Conservation (phyloP, 2,797 vertebrate species). For the Aeoliscus strigatus region DNA sequence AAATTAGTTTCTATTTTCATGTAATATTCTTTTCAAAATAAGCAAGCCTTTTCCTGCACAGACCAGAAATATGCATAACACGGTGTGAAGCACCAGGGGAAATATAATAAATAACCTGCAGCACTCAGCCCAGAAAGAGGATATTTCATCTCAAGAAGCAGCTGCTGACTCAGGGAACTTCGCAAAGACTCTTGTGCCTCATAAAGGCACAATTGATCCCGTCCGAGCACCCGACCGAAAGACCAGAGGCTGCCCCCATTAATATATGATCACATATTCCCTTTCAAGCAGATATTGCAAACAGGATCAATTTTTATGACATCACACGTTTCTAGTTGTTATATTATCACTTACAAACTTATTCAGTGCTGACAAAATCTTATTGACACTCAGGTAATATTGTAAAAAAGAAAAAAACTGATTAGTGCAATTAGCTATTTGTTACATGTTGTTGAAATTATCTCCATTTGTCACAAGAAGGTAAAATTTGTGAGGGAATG, state of each 20-base stretch:
- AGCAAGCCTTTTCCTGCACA: conserved; percentile 40
- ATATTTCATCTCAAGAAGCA: conserved; percentile 61
- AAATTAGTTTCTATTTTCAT: conserved; percentile 20
- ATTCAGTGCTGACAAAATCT: too few relatives aligned
- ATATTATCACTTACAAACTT: conserved; percentile 2
- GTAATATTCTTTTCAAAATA: conserved; percentile 33
- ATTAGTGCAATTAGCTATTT: too few relatives aligned
- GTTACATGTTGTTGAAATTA: too few relatives aligned
- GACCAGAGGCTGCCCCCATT: conserved; percentile 21
- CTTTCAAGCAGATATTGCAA: conserved; percentile 5
- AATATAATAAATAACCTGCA: conserved; percentile 67
- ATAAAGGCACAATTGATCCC: conserved; percentile 50
- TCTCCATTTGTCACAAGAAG: too few relatives aligned
- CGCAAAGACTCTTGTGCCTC: conserved; percentile 41
- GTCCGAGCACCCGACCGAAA: conserved; percentile 40
- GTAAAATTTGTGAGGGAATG: too few relatives aligned
- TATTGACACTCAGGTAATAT: too few relatives aligned
- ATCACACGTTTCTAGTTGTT: conserved; percentile 2
- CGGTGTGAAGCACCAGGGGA: conserved; percentile 54
- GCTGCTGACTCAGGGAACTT: conserved; percentile 68
- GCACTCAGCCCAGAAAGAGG: conserved; percentile 51
- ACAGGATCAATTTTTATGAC: too few relatives aligned
- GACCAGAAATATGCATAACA: conserved; percentile 39
- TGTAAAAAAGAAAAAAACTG: too few relatives aligned
- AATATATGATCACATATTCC: conserved; percentile 9